A percentile compares a stretch with the other conserved stretches of the same genome.
Conservation (phyloP, 2,888 invertebrate species). For the Erpobdella octoculata region DNA sequence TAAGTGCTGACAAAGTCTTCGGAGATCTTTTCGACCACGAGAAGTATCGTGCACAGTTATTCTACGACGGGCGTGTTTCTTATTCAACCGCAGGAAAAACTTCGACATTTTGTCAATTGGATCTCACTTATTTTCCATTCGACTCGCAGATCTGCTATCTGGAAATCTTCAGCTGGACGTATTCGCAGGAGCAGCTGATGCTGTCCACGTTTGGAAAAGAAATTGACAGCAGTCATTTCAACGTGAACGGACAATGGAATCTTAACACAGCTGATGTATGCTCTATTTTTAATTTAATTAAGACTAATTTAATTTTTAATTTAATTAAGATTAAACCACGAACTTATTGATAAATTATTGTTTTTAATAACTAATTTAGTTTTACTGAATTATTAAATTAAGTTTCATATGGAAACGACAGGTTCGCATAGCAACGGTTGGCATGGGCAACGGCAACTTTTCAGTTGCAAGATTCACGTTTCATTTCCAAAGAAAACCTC, state of each 20-base stretch:
- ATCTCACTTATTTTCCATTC: conserved; percentile 24
- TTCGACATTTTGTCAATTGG: conserved; percentile 20
- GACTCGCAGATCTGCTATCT: conserved; percentile 21
- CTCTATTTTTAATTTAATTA: no score
- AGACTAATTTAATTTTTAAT: no score
- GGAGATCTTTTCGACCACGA: conserved; percentile 23
- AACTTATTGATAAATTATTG: no score
- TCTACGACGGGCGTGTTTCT: background rate
- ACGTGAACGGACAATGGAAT: conserved; percentile 18
- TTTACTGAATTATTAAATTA: background rate
- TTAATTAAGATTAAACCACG: no score
- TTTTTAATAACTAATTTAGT: background rate
- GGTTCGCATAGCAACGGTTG: background rate
- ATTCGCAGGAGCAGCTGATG: background rate
- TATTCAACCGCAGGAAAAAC: conserved; percentile 25
- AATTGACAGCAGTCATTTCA: background rate
- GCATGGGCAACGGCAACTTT: background rate
- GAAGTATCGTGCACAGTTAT: conserved; percentile 3
- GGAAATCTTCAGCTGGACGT: conserved; percentile 27
- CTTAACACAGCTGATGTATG: conserved; percentile 1
- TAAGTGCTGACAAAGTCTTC: conserved; percentile 19
- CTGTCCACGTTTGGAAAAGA: background rate
- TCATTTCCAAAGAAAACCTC: conserved; percentile 12
- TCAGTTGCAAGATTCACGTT: conserved; percentile 17
- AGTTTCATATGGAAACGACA: no score